These are phyloP conservation scores for Cetonia aurata DNA, from an alignment of 2,888 invertebrate genomes.

Conservation along the genomic window DNA sequence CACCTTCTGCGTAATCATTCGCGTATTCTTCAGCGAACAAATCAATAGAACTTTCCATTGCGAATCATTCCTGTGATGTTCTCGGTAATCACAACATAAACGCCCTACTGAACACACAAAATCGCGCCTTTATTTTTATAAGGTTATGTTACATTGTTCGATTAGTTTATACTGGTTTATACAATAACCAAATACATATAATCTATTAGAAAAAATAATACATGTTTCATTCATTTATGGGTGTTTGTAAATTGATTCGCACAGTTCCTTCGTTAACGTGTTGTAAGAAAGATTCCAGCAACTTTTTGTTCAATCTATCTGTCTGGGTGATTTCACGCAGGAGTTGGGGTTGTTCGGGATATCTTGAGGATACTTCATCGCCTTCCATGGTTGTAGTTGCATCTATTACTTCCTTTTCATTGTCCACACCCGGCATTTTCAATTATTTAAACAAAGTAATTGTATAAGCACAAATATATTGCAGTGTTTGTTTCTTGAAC, in stretches of 20 bases:
- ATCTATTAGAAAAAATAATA: conserved; percentile 18
- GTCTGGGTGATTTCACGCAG: conserved; percentile 70
- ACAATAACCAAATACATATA: conserved; percentile 36
- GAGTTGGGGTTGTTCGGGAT: conserved; percentile 37
- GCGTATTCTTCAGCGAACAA: conserved; percentile 45
- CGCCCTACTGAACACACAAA: not conserved
- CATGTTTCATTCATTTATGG: conserved; percentile 26
- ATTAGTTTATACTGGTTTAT: conserved; percentile 26
- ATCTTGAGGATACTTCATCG: not conserved
- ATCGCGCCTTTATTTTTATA: conserved; percentile 44
- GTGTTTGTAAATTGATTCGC: conserved; percentile 27
- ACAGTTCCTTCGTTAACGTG: conserved; percentile 67
- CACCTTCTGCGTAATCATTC: conserved; percentile 34
- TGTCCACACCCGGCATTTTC: conserved; percentile 27
- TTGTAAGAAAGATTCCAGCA: conserved; percentile 74
- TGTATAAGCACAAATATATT: no score
- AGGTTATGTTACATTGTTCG: conserved; percentile 53
- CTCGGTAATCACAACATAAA: no score
- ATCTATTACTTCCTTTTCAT: conserved; percentile 15
- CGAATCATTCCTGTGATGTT: not conserved
- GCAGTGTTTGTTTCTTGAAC: no score
- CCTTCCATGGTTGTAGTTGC: not conserved
- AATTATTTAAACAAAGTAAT: no score
- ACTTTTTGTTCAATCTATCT: conserved; percentile 76
- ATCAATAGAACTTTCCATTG: conserved; percentile 54